Conservation (phyloP, 2,113 vertebrate genomes). For the Rissa tridactyla region DNA sequence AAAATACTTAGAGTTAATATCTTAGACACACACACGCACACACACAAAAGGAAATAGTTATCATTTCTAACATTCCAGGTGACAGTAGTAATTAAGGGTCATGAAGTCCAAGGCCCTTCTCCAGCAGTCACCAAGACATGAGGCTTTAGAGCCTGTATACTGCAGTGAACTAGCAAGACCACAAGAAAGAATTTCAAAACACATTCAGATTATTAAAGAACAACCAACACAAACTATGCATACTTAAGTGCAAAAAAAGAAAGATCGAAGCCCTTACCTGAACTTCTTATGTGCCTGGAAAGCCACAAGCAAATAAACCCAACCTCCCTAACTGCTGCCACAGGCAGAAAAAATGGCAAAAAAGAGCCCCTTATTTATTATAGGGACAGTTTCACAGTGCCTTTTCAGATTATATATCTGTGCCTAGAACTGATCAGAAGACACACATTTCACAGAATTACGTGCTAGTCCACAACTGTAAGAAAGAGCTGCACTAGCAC, state of each 20-base stretch:
- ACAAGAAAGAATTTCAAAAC: background rate
- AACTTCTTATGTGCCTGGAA: background rate
- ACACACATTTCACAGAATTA: background rate
- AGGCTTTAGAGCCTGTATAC: background rate
- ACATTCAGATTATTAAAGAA: background rate
- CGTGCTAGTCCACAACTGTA: background rate
- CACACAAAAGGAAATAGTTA: background rate
- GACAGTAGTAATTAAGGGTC: background rate
- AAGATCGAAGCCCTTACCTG: background rate
- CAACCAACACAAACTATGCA: background rate
- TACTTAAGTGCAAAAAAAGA: background rate
- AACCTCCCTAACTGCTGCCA: background rate
- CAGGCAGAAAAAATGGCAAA: background rate
- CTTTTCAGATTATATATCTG: background rate
- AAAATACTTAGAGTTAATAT: background rate
- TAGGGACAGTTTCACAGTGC: background rate
- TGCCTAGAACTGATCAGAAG: background rate
- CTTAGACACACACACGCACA: background rate
- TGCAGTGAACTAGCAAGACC: background rate
- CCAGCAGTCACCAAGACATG: background rate
- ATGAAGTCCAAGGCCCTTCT: background rate
- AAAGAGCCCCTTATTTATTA: background rate
- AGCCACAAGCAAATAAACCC: background rate
- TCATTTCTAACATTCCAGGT: background rate
- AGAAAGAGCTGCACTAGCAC: background rate